Base-by-base conservation (phyloP, 2,888 invertebrate species). In the Lasius platythorax region DNA sequence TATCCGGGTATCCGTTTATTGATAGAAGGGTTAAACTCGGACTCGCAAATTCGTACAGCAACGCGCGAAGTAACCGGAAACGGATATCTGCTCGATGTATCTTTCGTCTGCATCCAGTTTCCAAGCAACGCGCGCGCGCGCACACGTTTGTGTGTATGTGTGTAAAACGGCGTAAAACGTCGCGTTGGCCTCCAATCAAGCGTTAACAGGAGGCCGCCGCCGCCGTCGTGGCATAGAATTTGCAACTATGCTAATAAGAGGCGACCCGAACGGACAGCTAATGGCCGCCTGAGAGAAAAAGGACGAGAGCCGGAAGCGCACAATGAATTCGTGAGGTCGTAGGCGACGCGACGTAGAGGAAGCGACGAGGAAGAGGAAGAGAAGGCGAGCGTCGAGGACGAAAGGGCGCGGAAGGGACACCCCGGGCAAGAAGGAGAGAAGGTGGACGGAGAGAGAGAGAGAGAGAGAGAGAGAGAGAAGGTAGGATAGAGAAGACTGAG, bases 281-380 rank as follows among this genome's bases (percentile, higher is more conserved):
- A 88, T 88, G 88, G 90, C 84, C 70, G 90, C 86, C 85, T 85
- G 63, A 86, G 86, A 90, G 90, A 84, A 86, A 87, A 88, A 88
- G 83, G 89, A 90, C 86, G 91, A 87, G 92, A 61, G 73, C 79
- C 89, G 87, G 91, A 90, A 93, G 92, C 89, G 93, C 89, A 91
- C 90, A 93, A 90, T 91, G 90, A 93, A 93, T 92, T 92, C 91
- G 93, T 91, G 93, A 93, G 92, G 91, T 90, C 92, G 92, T 88
- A 91, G 23, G 23, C 23, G 23, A 23, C 23, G 92, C 89, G 91
- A 85, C 85, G 88, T 84, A 63, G 72, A 73, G 23, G 23, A 23
- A 23, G 73, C 66, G 78, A 87, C 66, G 61, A 64, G 88, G 76
- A 64, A 33, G 61, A 33, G 82, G 70, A 74, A 81, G 86, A 66